Evolutionary conservation across 2,113 vertebrate genomes (phyloP).

Genomic region (Neopipo cinnamomea): DNA sequence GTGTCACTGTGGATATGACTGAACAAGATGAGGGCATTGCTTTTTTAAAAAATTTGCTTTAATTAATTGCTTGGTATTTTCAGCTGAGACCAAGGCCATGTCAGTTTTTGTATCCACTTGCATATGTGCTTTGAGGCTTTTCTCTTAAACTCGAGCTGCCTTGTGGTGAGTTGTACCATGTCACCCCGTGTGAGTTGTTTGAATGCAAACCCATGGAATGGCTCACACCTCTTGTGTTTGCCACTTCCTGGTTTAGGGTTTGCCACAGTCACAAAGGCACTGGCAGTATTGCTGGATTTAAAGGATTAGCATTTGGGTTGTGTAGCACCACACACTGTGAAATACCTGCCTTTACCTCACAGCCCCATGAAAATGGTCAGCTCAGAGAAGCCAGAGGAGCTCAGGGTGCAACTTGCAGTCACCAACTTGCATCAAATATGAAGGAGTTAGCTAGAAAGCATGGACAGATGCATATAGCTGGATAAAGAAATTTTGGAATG

Average conservation of each 20-base stretch:
- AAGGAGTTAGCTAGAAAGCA: background rate
- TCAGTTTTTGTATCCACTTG: background rate
- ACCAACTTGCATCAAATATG: background rate
- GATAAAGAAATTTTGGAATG: background rate
- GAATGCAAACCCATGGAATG: background rate
- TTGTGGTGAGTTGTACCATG: background rate
- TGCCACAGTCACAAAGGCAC: background rate
- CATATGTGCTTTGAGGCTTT: background rate
- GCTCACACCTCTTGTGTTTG: background rate
- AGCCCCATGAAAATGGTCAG: background rate
- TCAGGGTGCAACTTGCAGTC: background rate
- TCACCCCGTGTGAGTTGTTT: background rate
- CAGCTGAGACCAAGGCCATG: background rate
- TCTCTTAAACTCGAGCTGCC: fast-evolving
- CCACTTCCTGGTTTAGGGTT: background rate
- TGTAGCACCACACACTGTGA: background rate
- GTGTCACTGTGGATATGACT: background rate
- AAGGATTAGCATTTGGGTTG: background rate
- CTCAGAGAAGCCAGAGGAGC: background rate
- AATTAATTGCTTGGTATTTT: background rate
- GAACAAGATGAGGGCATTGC: background rate
- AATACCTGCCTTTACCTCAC: background rate
- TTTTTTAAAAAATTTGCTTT: background rate
- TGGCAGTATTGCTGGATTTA: background rate
- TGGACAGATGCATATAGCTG: background rate